Base-by-base conservation (phyloP, 2,888 invertebrate species). In the Andrena haemorrhoa region DNA sequence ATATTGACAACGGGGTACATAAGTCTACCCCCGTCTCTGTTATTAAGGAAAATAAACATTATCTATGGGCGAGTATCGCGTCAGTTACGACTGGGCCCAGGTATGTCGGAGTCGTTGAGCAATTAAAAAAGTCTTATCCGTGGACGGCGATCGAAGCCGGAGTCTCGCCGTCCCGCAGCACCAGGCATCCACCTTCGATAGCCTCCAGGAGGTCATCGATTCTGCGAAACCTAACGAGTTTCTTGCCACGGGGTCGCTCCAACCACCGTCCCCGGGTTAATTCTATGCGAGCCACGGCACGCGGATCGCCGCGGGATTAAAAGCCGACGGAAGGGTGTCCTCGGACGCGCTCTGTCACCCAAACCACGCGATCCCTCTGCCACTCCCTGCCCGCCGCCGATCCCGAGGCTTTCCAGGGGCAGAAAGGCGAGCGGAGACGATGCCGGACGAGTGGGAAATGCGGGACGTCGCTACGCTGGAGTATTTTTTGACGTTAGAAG, bases 121-220 rank as follows among this genome's bases (percentile, higher is more conserved):
- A 64, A 53, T 72, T 72, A 41, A 64, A 64, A 64, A 26, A n/a
- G 23, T 16, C 2, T 35, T 33, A 23, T 56, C 53, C 33, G 33
- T 5, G 7, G 16, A 12, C 23, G 29, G 16, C 23, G 33, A 56
- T 68, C 26, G 51, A 29, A 10, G 71, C 31, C n/a, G 10, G n/a
- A 10, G 35, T 58, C 12, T 20, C 20, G 31, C 3, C 47, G 60
- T 35, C 16, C 31, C 35, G 26, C 23, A 6, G 35, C 53, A 23
- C 26, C 58, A 26, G 26, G 76, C 41, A 71, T 71, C 35, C 31
- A 61, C 47, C 70, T 8, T 16, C 33, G 76, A 76, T 76, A 76
- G 53, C 71, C 71, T n/a, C 65, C 10, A 31, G 6, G 33, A 65
- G 76, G 72, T 77, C 71, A 49, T 72, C 72, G 76, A 72, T 60